These are phyloP conservation scores for Drosophila nr. perissopoda DNA, from an alignment of 2,888 invertebrate species.

Conservation along the genomic window DNA sequence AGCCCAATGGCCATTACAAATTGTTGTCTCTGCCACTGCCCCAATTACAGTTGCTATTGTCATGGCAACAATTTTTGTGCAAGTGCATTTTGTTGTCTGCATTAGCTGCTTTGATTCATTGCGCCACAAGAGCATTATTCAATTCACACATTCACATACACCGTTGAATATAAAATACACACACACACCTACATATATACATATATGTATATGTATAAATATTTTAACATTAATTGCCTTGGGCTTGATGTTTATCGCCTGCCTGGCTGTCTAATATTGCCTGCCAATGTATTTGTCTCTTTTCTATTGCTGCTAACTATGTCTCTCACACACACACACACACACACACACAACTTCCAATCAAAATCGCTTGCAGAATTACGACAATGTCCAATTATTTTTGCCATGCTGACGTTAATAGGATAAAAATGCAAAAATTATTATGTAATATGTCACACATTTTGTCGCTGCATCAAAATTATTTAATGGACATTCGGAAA, in stretches of 20 bases:
- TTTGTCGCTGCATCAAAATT: conserved; percentile 50
- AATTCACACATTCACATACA: conserved; percentile 20
- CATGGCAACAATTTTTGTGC: conserved; percentile 45
- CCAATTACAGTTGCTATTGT: conserved; percentile 52
- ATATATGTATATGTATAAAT: conserved; percentile 19
- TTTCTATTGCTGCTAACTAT: conserved; percentile 1
- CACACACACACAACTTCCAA: conserved; percentile 39
- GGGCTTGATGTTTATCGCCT: conserved; percentile 16
- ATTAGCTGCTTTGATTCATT: conserved; percentile 60
- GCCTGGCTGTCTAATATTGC: conserved; percentile 11
- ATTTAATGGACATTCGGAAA: conserved; percentile 46
- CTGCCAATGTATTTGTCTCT: not conserved
- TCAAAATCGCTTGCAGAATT: conserved; percentile 49
- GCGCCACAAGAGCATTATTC: conserved; percentile 34
- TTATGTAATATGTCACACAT: conserved; percentile 67
- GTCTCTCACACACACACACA: not conserved
- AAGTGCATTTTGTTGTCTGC: conserved; percentile 58
- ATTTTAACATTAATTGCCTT: conserved; percentile 33
- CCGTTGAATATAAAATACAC: not conserved
- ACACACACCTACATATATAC: not conserved
- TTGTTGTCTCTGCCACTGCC: conserved; percentile 22
- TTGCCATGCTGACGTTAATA: conserved; percentile 63
- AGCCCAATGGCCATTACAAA: conserved; percentile 48
- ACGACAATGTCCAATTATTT: conserved; percentile 70
- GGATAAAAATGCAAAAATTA: conserved; percentile 71